Evolutionary conservation across 2,797 vertebrate species (phyloP).

Genomic region (Myiotriccus ornatus): DNA sequence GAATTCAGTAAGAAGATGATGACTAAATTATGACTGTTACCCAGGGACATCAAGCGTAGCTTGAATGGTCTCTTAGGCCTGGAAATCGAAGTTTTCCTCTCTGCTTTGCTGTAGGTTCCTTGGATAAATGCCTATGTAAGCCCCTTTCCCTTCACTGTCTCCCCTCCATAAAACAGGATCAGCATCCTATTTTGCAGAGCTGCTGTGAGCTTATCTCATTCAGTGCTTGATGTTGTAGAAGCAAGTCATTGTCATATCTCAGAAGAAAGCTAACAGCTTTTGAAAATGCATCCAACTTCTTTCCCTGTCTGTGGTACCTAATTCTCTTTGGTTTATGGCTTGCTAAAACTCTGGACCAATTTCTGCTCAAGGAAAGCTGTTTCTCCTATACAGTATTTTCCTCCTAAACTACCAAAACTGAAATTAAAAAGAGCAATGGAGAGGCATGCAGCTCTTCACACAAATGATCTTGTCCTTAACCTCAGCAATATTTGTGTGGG

Average conservation of each 20-base stretch:
- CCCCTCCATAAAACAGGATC: background rate
- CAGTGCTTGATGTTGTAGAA: background rate
- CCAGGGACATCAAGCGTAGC: background rate
- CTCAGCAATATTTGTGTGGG: rapidly evolving
- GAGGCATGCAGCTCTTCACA: background rate
- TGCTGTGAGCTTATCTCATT: background rate
- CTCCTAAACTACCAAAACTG: background rate
- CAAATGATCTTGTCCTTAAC: background rate
- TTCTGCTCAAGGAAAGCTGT: background rate
- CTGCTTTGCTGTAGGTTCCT: background rate
- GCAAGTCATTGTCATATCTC: background rate
- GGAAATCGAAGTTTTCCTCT: background rate
- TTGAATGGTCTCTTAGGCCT: background rate
- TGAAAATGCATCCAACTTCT: background rate
- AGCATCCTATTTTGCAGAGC: background rate
- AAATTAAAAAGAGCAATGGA: background rate
- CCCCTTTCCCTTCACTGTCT: background rate
- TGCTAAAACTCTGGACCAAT: background rate
- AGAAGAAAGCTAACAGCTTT: background rate
- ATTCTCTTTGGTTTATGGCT: background rate
- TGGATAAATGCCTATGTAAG: background rate
- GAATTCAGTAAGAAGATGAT: background rate
- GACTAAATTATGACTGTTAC: background rate
- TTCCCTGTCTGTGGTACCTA: background rate
- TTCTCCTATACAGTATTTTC: background rate